Evolutionary conservation across 2,797 vertebrate genomes (phyloP).

Genomic region (Melopsittacus undulatus): DNA sequence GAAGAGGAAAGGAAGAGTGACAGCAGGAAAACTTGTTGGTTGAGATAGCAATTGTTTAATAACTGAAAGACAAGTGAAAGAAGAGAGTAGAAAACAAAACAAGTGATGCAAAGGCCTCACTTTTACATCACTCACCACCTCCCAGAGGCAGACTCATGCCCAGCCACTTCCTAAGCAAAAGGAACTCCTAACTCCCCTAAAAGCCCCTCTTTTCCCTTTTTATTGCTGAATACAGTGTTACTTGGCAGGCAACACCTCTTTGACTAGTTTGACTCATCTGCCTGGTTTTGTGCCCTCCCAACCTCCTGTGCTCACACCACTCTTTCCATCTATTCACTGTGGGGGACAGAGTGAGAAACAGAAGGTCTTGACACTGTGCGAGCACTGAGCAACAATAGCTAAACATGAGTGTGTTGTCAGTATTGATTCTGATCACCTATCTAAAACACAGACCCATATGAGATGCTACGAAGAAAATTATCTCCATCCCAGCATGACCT

Average conservation of each 20-base stretch:
- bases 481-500: neutral
- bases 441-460: neutral
- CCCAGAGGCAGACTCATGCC: rapidly evolving
- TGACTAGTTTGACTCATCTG: neutral
- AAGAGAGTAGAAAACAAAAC: neutral
- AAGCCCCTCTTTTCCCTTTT: neutral
- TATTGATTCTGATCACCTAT: neutral
- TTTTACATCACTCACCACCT: neutral
- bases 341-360: neutral
- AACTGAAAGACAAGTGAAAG: neutral
- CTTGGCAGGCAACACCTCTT: neutral
- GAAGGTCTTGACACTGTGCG: neutral
- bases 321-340: neutral
- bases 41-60: neutral
- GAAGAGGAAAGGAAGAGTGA: neutral
- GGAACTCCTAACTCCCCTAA: neutral
- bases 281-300: neutral
- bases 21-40: neutral
- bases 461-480: neutral
- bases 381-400: neutral
- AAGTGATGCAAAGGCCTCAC: neutral
- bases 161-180: neutral
- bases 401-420: neutral
- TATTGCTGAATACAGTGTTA: neutral
- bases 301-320: rapidly evolving